Conservation (phyloP, 2,888 invertebrate species). For the Cremastinae sp. region DNA sequence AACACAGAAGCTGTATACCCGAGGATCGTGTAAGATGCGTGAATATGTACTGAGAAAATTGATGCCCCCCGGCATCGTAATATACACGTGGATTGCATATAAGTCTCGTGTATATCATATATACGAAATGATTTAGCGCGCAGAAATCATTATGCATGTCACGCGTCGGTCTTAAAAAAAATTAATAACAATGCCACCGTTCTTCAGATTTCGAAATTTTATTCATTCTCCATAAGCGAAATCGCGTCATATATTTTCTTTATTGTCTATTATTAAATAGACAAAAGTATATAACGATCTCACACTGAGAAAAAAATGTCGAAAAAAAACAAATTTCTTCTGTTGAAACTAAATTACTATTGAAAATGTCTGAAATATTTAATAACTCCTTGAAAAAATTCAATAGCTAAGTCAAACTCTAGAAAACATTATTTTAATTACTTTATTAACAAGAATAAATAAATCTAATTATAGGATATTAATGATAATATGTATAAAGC, state of each 20-base stretch:
- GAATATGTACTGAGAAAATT: slow-evolving; percentile 50
- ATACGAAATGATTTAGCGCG: slow-evolving; percentile 34
- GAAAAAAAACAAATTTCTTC: too few relatives aligned
- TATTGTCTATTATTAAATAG: slow-evolving; percentile 3
- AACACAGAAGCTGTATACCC: slow-evolving; percentile 50
- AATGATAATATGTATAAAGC: too few relatives aligned
- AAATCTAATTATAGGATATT: too few relatives aligned
- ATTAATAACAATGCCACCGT: slow-evolving; percentile 36
- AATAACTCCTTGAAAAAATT: too few relatives aligned
- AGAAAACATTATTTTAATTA: too few relatives aligned
- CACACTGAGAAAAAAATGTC: too few relatives aligned
- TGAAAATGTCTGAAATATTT: too few relatives aligned
- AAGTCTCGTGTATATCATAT: slow-evolving; percentile 6
- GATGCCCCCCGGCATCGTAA: slow-evolving; percentile 47
- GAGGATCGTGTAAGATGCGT: slow-evolving; percentile 47
- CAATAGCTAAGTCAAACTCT: too few relatives aligned
- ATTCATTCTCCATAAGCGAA: background rate
- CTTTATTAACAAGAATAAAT: too few relatives aligned
- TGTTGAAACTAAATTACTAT: too few relatives aligned
- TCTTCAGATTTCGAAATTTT: background rate
- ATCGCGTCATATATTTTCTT: background rate
- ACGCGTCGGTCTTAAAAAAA: slow-evolving; percentile 43
- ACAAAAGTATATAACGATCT: too few relatives aligned
- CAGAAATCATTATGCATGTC: slow-evolving; percentile 55
- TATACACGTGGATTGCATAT: slow-evolving; percentile 51